A percentile compares a stretch with the other conserved stretches of the same genome.
Conservation (phyloP, 1,140 invertebrate genomes). For the Drosophila athabasca region DNA sequence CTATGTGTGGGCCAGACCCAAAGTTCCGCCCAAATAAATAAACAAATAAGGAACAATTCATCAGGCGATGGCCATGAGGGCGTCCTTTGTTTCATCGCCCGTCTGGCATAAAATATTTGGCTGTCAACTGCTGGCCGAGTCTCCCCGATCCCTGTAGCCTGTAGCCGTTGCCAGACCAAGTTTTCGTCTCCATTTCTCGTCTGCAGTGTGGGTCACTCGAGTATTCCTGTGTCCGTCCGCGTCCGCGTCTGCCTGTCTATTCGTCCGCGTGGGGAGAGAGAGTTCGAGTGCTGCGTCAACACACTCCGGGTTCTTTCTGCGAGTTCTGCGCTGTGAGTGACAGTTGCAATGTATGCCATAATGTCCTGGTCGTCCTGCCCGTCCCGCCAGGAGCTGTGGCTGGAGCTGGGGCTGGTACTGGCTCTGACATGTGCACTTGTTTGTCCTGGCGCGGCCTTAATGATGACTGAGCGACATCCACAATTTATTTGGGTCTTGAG, state of each 20-base stretch:
- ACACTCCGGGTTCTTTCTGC: slow-evolving; percentile 23
- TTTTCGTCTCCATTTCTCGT: slow-evolving; percentile 24
- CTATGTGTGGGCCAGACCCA: too few relatives aligned
- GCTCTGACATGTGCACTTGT: slow-evolving; percentile 77
- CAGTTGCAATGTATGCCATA: slow-evolving; percentile 81
- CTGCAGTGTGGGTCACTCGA: slow-evolving; percentile 14
- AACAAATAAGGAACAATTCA: slow-evolving; percentile 71
- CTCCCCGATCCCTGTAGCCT: slow-evolving; percentile 27
- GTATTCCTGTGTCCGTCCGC: neutral
- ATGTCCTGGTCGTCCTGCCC: slow-evolving; percentile 62
- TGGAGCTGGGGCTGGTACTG: slow-evolving; percentile 26
- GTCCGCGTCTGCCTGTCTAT: neutral
- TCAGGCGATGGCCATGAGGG: slow-evolving; percentile 55
- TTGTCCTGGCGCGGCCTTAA: slow-evolving; percentile 72
- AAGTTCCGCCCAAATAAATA: slow-evolving; percentile 49
- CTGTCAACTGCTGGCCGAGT: slow-evolving; percentile 65
- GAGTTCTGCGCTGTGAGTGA: slow-evolving; percentile 59
- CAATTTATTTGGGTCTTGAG: slow-evolving; percentile 75
- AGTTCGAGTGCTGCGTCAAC: slow-evolving; percentile 74
- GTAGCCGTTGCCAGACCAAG: slow-evolving; percentile 34
- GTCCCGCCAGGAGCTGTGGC: too few relatives aligned
- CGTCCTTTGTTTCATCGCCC: slow-evolving; percentile 63
- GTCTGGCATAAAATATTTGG: slow-evolving; percentile 73
- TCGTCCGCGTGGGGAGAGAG: slow-evolving; percentile 22
- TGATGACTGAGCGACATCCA: slow-evolving; percentile 79